Base-by-base conservation (phyloP, 2,888 invertebrate species). In the Fragum sueziense region DNA sequence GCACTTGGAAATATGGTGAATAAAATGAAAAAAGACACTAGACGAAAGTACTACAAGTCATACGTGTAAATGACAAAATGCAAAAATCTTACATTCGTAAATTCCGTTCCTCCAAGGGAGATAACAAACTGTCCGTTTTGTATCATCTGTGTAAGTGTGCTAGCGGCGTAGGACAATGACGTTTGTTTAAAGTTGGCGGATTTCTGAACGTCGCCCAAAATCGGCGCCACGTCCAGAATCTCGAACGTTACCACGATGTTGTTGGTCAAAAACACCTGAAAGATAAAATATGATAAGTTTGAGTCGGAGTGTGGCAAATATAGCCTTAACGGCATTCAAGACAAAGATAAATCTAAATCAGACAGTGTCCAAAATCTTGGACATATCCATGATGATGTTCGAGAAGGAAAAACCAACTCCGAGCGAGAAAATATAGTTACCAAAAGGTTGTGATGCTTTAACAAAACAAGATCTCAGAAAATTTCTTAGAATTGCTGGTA, bases 181-280 rank as follows among this genome's bases (percentile, higher is more conserved):
- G 82, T 84, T 61, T 89, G 87, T n/a, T 34, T 72, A 31, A 70
- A 81, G 22, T 67, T 41, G 0, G 75, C 29, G 0, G 69, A 34
- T 2, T 74, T 79, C 11, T 73, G 59, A 0, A 85, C 82, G 69
- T 89, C 86, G 2, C 89, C 88, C 1, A 79, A 37, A 2, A 78
- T 82, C 34, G 89, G 89, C 0, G 89, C 84, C 0, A 84, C 84
- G 47, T 89, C 89, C 2, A 89, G 73, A 1, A 89, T 61, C 51
- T 87, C 86, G 77, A 89, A 88, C 9, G 72, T 76, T 11, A 88
- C 84, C 14, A 87, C 80, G 7, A 88, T 76, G 37, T 81, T 79
- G 22, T 76, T 74, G 20, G 79, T 78, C 29, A 85, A 76, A 37
- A 74, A 84, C 3, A 79, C 79, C 86, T 86, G 75, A n/a, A n/a